Evolutionary conservation across 2,113 vertebrate genomes (phyloP).

Genomic region (Tinamus guttatus): DNA sequence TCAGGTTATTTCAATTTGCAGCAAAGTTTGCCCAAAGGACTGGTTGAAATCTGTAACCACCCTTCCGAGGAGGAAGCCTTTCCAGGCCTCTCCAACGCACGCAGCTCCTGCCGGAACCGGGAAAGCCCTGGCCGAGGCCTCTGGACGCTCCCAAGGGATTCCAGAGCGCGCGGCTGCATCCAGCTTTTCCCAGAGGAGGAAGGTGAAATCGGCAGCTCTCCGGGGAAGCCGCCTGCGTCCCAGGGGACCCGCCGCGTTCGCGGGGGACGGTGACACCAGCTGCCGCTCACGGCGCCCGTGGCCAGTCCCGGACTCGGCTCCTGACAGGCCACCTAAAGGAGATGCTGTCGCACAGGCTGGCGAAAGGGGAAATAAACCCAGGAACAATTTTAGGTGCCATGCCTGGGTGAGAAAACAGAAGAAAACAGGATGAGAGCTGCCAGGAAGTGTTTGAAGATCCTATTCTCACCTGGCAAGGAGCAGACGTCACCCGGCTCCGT

Average conservation of each 20-base stretch:
- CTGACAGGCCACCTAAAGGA: neutral
- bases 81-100: too few species aligned
- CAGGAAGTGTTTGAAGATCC: neutral
- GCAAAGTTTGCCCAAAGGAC: neutral
- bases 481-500: neutral
- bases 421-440: neutral
- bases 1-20: neutral
- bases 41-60: neutral
- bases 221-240: neutral
- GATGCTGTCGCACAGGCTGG: neutral
- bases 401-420: neutral
- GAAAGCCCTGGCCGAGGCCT: too few species aligned
- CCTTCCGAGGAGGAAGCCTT: fast-evolving
- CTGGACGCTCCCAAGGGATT: too few species aligned
- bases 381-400: neutral
- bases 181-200: neutral
- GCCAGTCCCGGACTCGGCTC: neutral
- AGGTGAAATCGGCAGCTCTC: neutral
- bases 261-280: constrained; percentile 18
- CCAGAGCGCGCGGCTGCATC: too few species aligned
- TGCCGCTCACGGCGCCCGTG: neutral
- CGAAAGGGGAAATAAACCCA: neutral
- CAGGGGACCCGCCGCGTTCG: fast-evolving
- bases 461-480: neutral
- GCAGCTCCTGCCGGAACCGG: too few species aligned